Conservation (phyloP, 2,113 vertebrate genomes). For the Romanogobio albipinnatus region DNA sequence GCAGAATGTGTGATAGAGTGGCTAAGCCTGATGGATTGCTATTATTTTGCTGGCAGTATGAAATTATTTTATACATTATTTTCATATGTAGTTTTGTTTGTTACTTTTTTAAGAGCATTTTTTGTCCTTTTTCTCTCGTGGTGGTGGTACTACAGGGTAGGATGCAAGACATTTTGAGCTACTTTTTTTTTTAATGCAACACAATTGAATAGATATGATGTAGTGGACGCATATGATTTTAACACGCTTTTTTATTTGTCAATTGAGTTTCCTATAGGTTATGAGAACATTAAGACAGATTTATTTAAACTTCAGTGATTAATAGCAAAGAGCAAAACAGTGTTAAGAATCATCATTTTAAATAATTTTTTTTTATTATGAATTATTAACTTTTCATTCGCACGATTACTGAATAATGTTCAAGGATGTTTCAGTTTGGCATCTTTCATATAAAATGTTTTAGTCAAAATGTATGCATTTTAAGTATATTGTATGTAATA, state of each 20-base stretch:
- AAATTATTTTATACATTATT: neutral
- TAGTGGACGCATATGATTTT: neutral
- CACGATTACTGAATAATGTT: too few species aligned
- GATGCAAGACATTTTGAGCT: neutral
- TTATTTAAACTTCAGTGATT: neutral
- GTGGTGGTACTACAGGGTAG: neutral
- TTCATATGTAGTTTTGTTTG: neutral
- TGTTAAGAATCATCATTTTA: too few species aligned
- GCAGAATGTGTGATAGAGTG: conserved; percentile 5
- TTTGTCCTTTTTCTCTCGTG: neutral
- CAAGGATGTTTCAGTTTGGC: neutral
- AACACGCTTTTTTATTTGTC: neutral
- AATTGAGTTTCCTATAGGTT: neutral
- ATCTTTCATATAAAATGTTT: neutral
- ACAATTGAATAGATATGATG: neutral
- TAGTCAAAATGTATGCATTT: neutral
- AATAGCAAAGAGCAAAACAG: neutral
- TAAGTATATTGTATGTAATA: neutral
- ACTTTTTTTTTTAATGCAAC: neutral
- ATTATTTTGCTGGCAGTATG: neutral
- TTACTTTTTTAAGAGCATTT: neutral
- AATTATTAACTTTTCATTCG: too few species aligned
- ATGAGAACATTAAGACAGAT: neutral
- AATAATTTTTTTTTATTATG: too few species aligned
- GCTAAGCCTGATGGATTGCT: conserved; percentile 2